A percentile compares a stretch with the other conserved stretches of the same genome.
Evolutionary conservation across 2,888 invertebrate genomes (phyloP).

Genomic region (Nemurella pictetii): DNA sequence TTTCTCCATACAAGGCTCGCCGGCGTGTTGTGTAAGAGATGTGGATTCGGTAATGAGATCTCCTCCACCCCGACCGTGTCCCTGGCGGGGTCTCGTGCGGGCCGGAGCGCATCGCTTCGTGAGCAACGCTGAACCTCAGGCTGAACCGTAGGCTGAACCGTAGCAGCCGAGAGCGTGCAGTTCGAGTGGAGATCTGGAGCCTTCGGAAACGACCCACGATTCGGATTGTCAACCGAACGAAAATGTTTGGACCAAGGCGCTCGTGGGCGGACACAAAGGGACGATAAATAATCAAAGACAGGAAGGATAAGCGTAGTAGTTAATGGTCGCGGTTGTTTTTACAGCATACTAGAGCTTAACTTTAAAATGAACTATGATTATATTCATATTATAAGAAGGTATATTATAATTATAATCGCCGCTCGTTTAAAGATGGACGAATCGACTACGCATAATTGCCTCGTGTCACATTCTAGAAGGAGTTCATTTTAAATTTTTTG

Average conservation of each 20-base stretch:
- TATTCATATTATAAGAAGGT: neutral
- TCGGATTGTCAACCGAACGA: neutral
- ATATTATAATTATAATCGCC: neutral
- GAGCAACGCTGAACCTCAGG: too few species aligned
- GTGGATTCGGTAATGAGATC: slow-evolving; percentile 5
- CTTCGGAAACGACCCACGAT: neutral
- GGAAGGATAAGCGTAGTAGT: slow-evolving; percentile 21
- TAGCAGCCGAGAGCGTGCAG: neutral
- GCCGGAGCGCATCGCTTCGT: too few species aligned
- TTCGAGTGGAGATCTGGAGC: neutral
- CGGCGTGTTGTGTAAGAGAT: neutral
- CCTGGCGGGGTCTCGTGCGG: too few species aligned
- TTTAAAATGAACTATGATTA: neutral
- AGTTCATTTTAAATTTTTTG: neutral
- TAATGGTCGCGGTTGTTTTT: neutral
- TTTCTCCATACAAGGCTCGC: neutral
- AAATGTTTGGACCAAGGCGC: neutral
- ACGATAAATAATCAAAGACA: slow-evolving; percentile 30
- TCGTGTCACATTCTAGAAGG: neutral
- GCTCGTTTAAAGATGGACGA: neutral
- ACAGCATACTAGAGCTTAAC: neutral
- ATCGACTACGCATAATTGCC: neutral
- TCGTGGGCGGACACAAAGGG: slow-evolving; percentile 29
- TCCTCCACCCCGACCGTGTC: neutral
- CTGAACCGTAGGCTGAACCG: too few species aligned